A percentile compares a stretch with the other conserved stretches of the same genome.
Conservation (phyloP, 1,140 invertebrate species). For the Stegodyphus mimosarum region DNA sequence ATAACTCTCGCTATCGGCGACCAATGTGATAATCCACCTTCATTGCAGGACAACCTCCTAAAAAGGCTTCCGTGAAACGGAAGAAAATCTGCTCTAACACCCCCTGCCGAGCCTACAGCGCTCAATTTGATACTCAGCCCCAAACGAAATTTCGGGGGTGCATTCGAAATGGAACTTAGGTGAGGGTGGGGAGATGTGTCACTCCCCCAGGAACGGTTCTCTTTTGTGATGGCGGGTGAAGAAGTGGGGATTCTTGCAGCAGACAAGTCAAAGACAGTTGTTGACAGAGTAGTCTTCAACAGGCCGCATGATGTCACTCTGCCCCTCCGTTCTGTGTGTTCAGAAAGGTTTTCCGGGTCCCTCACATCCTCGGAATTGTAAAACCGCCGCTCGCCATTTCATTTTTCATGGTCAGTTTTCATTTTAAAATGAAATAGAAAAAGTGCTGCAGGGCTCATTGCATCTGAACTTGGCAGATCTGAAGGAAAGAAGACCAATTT, state of each 20-base stretch:
- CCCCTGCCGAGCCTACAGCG: not conserved
- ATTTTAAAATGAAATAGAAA: not conserved
- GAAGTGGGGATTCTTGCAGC: not conserved
- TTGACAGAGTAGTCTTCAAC: not conserved
- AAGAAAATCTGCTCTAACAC: not conserved
- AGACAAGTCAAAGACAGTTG: not conserved
- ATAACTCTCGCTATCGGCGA: no score
- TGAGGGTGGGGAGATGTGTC: slow-evolving; percentile 11
- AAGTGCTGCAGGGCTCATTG: no score
- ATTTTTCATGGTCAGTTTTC: not conserved
- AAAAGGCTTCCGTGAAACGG: not conserved
- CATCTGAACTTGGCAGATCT: no score
- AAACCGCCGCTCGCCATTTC: not conserved
- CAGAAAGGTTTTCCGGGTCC: not conserved
- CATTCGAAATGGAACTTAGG: slow-evolving; percentile 19
- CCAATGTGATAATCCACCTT: no score
- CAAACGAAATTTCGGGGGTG: slow-evolving; percentile 37
- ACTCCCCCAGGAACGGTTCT: not conserved
- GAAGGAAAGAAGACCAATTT: no score
- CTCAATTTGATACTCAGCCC: not conserved
- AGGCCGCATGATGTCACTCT: not conserved
- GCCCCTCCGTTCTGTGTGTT: no score
- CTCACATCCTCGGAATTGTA: not conserved
- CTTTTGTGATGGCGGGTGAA: not conserved
- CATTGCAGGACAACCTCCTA: no score